Evolutionary conservation across 2,888 invertebrate species (phyloP), one percentile per base, ranked within the genome.

Genomic region (Anagyrus pseudococci): DNA sequence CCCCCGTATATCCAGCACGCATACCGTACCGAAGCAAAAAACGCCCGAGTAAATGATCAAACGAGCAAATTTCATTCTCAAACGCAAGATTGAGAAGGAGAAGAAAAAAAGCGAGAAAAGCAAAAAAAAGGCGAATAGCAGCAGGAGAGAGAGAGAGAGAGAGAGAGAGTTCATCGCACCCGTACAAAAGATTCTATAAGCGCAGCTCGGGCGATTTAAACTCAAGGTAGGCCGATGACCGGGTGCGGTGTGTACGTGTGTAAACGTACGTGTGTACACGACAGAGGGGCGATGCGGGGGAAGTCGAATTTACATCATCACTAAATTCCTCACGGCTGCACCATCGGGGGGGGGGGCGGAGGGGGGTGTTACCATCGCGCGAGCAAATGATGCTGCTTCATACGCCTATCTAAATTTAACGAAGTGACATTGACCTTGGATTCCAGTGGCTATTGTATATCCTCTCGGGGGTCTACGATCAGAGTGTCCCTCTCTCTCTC

Each of bases 381-480:
- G 4, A 4, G 8, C 23, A 33, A 25, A 33, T 44, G 50, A 4
- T 50, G 26, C 29, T 4, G 10, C 1, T 37, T 15, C 3, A 15
- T 37, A 37, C 33, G 15, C 33, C 33, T 22, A 17, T 29, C 40
- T n/a, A 55, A 55, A 43, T 49, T 54, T 40, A 53, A 49, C 19
- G 41, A 43, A 19, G 41, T 33, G 58, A 54, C 49, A 54, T 62
- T 58, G 62, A 58, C 62, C 62, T 62, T 62, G 53, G 47, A 23
- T 23, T 33, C 22, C 20, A 19, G 13, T 37, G 33, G 33, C 33
- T 37, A 37, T 37, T 25, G 43, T 19, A 19, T 19, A n/a, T 17
- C 40, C 23, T 15, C 15, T 33, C 19, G 43, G 15, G 7, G 20
- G n/a, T 22, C 43, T 43, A n/a, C n/a, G n/a, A n/a, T n/a, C n/a